phyloP scores from a whole-genome alignment of 2,888 invertebrate genomes.

The Choristoneura rosaceana region DNA sequence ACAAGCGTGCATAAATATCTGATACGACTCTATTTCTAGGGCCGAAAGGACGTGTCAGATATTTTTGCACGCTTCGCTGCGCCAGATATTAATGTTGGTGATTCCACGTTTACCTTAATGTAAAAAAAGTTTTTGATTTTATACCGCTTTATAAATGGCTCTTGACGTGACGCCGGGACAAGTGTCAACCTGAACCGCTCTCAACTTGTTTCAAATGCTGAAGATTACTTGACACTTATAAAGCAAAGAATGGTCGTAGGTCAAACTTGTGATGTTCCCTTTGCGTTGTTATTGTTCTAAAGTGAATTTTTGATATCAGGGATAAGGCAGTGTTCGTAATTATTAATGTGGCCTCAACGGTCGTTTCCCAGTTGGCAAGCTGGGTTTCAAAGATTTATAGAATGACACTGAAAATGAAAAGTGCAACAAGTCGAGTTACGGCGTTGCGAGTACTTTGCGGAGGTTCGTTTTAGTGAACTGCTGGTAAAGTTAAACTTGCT shows the following conservation, averaged over 20 bases:
- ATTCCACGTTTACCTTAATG: too few relatives aligned
- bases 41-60: too few relatives aligned
- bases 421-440: too few relatives aligned
- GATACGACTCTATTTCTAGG: too few relatives aligned
- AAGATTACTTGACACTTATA: not conserved
- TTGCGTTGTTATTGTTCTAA: not conserved
- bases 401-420: too few relatives aligned
- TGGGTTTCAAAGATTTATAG: not conserved
- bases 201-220: not conserved
- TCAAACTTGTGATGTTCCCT: not conserved
- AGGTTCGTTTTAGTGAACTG: too few relatives aligned
- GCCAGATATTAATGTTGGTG: too few relatives aligned
- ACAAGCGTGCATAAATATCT: too few relatives aligned
- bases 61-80: too few relatives aligned
- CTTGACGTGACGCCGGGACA: not conserved
- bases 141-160: not conserved
- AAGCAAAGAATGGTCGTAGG: not conserved
- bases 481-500: too few relatives aligned
- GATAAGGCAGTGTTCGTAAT: not conserved
- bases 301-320: conserved; percentile 1
- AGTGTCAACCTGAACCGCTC: not conserved
- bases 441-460: too few relatives aligned
- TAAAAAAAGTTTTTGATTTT: not conserved
- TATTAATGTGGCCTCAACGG: not conserved
- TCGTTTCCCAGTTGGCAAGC: not conserved